Conservation (phyloP, 2,888 invertebrate species). For the Melieria crassipennis region DNA sequence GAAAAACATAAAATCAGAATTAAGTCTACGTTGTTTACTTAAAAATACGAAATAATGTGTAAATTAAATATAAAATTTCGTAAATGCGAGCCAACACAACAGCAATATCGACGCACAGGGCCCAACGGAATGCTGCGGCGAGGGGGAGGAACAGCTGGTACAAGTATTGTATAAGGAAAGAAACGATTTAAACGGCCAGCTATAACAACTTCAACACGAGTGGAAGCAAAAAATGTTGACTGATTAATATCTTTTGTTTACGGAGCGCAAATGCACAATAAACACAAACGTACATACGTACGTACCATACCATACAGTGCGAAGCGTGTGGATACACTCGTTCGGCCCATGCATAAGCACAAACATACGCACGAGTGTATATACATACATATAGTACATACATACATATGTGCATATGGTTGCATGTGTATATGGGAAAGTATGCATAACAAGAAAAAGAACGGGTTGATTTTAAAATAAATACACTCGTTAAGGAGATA, state of each 20-base stretch:
- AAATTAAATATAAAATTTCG: slow-evolving; percentile 3
- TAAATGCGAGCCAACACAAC: not conserved
- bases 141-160: not conserved
- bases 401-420: not conserved
- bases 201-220: not conserved
- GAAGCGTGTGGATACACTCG: not conserved
- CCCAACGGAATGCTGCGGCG: not conserved
- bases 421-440: not conserved
- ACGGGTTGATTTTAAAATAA: too few relatives aligned
- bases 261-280: slow-evolving; percentile 15
- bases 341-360: too few relatives aligned
- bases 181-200: not conserved
- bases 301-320: too few relatives aligned
- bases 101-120: not conserved
- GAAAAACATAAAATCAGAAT: too few relatives aligned
- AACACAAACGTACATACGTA: not conserved
- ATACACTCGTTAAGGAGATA: too few relatives aligned
- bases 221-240: slow-evolving; percentile 9
- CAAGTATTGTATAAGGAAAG: not conserved
- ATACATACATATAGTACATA: not conserved
- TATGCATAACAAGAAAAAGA: too few relatives aligned
- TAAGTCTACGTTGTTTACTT: not conserved
- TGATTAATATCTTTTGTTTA: slow-evolving; percentile 26
- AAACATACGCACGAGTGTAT: too few relatives aligned
- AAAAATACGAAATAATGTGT: not conserved